Evolutionary conservation across 2,113 vertebrate genomes (phyloP), one percentile per base, ranked within the genome.

Genomic region (Heloderma charlesbogerti): DNA sequence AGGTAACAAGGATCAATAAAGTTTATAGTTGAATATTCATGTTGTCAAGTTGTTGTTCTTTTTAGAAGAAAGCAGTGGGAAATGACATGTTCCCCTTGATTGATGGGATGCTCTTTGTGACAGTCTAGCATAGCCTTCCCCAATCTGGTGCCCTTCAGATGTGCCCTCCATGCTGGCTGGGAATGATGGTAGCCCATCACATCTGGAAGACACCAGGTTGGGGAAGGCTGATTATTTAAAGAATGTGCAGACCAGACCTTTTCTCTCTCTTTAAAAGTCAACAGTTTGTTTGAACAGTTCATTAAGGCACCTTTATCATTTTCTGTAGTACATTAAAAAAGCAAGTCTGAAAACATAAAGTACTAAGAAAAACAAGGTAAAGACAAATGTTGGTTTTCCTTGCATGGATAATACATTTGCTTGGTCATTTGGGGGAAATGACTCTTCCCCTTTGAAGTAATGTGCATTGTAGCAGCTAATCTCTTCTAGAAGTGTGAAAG

Each of bases 361-460:
- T 27, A 91, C 25, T 69, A 34, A 0, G 0, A 22, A 9, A 31
- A 91, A 25, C 40, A 79, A 88, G 72, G 0, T 9, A 3, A n/a
- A 4, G 40, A 10, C 57, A 92, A 93, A 79, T 2, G 1, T 3
- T 27, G 40, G 37, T 67, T 84, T 13, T 63, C 29, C 48, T 66
- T 0, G 0, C 0, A 0, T 10, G 54, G 1, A 8, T 71, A 87
- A 87, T 2, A 1, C 15, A 40, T 0, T 27, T 66, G 82, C 75
- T n/a, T 89, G 1, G 51, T 91, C 6, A 34, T 78, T 34, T 0
- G 10, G 86, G 16, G 40, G 37, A 91, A 92, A 89, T 10, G 1
- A 69, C 74, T 93, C 85, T 79, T 1, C 82, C 63, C 2, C 84
- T 89, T 89, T 91, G 87, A 1, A 93, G 89, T 91, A 93, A 88